Conservation (phyloP, 2,888 invertebrate species). For the Balanococcus diminutus region DNA sequence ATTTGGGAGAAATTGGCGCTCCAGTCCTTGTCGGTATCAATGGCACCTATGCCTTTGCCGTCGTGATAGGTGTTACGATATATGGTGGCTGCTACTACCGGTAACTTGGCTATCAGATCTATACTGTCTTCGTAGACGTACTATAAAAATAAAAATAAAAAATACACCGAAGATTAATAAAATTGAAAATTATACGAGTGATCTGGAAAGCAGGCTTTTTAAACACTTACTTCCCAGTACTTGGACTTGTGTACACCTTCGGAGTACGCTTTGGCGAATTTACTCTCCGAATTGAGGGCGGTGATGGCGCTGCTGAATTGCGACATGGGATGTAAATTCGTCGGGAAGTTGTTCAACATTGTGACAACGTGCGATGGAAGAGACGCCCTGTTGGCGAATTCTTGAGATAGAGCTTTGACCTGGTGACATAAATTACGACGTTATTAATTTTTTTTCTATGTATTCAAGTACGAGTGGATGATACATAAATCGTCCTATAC, state of each 20-base stretch:
- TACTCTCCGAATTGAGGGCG: slow-evolving; percentile 88
- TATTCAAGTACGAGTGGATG: too few relatives aligned
- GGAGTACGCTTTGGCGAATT: slow-evolving; percentile 87
- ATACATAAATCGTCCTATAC: too few relatives aligned
- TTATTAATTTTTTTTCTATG: too few relatives aligned
- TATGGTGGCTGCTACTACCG: slow-evolving; percentile 91
- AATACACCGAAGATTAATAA: neutral
- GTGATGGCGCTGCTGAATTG: slow-evolving; percentile 92
- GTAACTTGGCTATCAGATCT: slow-evolving; percentile 93
- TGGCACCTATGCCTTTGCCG: slow-evolving; percentile 84
- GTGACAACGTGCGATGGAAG: slow-evolving; percentile 91
- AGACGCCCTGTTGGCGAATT: slow-evolving; percentile 87
- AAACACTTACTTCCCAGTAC: slow-evolving; percentile 79
- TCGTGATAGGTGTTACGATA: slow-evolving; percentile 84
- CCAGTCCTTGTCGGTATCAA: slow-evolving; percentile 91
- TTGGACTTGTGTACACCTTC: slow-evolving; percentile 85
- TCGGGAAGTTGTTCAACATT: slow-evolving; percentile 89
- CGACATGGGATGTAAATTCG: slow-evolving; percentile 90
- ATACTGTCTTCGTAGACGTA: slow-evolving; percentile 89
- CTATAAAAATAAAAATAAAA: slow-evolving; percentile 63
- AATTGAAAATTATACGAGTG: neutral
- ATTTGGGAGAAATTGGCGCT: slow-evolving; percentile 88
- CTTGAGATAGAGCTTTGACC: slow-evolving; percentile 74
- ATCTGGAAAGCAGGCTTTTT: neutral
- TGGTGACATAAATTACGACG: slow-evolving; percentile 62